Percentiles rank a stretch among this genome's conserved stretches.
Evolutionary conservation across 2,797 vertebrate genomes (phyloP).

Genomic region (Pempheris klunzingeri): DNA sequence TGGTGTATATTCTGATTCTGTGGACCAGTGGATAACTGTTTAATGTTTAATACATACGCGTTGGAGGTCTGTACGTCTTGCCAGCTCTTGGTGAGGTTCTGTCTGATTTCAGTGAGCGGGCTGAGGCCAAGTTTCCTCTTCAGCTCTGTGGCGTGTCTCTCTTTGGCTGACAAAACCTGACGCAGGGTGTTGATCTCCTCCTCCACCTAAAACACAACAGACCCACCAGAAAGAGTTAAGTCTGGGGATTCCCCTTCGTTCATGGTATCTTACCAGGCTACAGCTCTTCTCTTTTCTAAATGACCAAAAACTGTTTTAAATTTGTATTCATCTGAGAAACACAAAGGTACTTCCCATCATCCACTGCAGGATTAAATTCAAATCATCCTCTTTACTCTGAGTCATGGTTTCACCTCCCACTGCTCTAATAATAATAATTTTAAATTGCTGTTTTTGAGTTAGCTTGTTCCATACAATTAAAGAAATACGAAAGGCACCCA

Average conservation of each 20-base stretch:
- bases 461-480: too few relatives aligned
- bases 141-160: conserved; percentile 92
- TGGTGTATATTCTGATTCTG: too few relatives aligned
- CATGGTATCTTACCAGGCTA: neutral
- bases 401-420: neutral
- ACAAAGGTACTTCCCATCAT: neutral
- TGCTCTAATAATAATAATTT: too few relatives aligned
- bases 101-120: conserved; percentile 91
- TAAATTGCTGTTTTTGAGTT: too few relatives aligned
- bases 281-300: neutral
- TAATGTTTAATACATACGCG: conserved; percentile 90
- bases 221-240: neutral
- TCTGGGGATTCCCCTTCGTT: neutral
- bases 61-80: conserved; percentile 96
- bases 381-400: conserved; percentile 1
- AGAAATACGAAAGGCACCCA: neutral
- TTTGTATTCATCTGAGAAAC: neutral
- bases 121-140: conserved; percentile 95
- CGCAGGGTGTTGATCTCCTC: conserved; percentile 96
- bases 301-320: neutral
- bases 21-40: too few relatives aligned
- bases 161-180: conserved; percentile 96
- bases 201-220: conserved; percentile 88
- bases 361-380: neutral
- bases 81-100: conserved; percentile 94